Percentiles rank a stretch among this genome's conserved stretches.
phyloP scores from a whole-genome alignment of 2,888 invertebrate species.

The Chydorus sphaericus region DNA sequence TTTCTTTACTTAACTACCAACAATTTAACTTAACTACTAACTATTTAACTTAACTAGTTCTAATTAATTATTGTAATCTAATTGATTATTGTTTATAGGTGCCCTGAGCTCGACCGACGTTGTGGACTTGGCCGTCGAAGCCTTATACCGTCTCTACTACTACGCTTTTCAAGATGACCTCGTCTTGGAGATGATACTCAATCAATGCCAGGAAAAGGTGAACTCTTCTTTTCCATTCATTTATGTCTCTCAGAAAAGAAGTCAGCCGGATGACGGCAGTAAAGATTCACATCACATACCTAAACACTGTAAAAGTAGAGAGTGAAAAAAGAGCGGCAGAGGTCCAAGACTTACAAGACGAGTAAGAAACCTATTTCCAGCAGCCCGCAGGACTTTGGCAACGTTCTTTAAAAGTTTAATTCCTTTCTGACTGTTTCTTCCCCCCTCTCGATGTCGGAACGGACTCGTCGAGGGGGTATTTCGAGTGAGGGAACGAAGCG shows the following conservation, averaged over 20 bases:
- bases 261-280: background rate
- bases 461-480: background rate
- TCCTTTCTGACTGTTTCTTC: background rate
- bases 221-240: background rate
- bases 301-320: background rate
- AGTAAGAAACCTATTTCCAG: constrained; percentile 1
- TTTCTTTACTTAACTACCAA: too few relatives aligned
- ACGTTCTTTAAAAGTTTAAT: background rate
- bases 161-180: background rate
- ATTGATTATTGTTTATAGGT: background rate
- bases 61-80: too few relatives aligned
- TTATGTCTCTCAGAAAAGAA: too few relatives aligned
- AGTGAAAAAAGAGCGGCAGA: background rate
- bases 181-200: background rate
- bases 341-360: too few relatives aligned
- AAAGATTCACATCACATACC: too few relatives aligned
- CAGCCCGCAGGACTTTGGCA: background rate
- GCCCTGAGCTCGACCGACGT: background rate
- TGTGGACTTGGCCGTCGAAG: background rate
- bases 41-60: too few relatives aligned
- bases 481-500: too few relatives aligned
- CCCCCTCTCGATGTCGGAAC: too few relatives aligned
- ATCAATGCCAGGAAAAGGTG: background rate
- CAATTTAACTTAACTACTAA: too few relatives aligned
- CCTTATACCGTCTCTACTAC: background rate